These are phyloP conservation scores for Erebia palarica DNA, from an alignment of 2,888 invertebrate species.

Conservation along the genomic window DNA sequence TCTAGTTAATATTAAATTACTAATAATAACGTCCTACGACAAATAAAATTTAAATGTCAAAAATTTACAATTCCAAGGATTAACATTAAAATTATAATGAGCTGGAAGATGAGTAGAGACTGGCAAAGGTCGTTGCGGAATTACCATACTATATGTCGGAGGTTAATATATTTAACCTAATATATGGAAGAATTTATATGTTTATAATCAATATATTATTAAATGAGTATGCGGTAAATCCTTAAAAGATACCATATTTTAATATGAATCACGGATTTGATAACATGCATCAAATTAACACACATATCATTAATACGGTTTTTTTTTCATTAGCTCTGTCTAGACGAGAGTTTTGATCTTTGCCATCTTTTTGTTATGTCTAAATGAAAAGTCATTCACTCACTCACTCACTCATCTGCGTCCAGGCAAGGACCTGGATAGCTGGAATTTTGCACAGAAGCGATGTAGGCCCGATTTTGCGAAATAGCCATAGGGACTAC, in stretches of 20 bases:
- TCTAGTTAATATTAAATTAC: background rate
- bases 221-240: background rate
- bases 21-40: background rate
- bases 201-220: background rate
- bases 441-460: no score
- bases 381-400: no score
- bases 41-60: slow-evolving; percentile 33
- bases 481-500: no score
- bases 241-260: background rate
- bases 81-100: slow-evolving; percentile 54
- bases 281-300: background rate
- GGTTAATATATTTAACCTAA: slow-evolving; percentile 17
- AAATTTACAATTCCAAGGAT: slow-evolving; percentile 56
- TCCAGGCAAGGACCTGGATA: no score
- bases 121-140: slow-evolving; percentile 34
- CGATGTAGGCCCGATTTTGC: no score
- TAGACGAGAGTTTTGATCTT: no score
- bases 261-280: background rate
- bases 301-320: no score
- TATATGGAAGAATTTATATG: background rate
- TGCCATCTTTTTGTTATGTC: no score
- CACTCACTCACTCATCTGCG: no score
- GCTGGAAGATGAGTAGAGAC: slow-evolving; percentile 37
- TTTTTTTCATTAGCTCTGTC: no score
- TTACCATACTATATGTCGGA: slow-evolving; percentile 40